Evolutionary conservation across 2,888 invertebrate genomes (phyloP).

Genomic region (Mylabris sibirica): DNA sequence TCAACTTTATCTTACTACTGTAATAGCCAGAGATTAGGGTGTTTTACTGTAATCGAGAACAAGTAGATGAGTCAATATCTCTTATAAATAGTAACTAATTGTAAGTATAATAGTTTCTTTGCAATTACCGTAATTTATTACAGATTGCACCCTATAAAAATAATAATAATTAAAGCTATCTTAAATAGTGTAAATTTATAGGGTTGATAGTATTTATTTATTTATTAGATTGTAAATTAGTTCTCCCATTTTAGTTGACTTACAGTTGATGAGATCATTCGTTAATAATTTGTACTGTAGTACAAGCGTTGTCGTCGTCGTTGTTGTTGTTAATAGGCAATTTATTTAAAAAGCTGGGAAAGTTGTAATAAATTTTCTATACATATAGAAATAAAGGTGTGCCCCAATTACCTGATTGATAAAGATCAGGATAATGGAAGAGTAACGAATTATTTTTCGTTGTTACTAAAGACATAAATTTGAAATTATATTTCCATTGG

Average conservation of each 20-base stretch:
- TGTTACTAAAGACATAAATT: neutral
- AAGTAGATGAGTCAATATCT: neutral
- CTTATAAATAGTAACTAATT: neutral
- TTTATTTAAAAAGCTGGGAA: neutral
- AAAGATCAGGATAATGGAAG: neutral
- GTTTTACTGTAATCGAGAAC: neutral
- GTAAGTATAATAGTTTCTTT: neutral
- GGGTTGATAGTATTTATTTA: neutral
- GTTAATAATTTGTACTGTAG: neutral
- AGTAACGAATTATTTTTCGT: neutral
- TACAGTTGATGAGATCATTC: conserved; percentile 1
- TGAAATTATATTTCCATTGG: neutral
- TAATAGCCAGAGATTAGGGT: neutral
- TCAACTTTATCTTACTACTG: too few species aligned
- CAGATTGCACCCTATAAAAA: neutral
- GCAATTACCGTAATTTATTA: conserved; percentile 4
- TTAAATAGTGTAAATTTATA: conserved; percentile 6
- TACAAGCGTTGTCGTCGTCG: too few species aligned
- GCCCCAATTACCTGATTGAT: neutral
- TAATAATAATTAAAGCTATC: neutral
- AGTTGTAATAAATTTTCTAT: neutral
- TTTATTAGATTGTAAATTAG: neutral
- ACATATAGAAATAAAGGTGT: neutral
- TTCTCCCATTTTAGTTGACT: neutral
- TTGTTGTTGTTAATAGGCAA: neutral